phyloP scores from a whole-genome alignment of 2,888 invertebrate genomes.

The Apomyelois bistriatella region DNA sequence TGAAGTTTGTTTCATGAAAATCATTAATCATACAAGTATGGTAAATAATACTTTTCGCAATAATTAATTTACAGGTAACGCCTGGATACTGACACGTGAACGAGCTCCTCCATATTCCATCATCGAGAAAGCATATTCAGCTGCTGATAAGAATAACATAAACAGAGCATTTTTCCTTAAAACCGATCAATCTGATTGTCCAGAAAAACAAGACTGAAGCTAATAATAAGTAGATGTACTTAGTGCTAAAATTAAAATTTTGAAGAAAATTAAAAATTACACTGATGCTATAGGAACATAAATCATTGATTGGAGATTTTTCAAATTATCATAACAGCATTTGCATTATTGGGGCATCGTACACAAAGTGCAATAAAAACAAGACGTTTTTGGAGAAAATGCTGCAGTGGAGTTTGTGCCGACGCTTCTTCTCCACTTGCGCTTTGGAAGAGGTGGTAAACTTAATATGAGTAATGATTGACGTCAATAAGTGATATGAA shows the following conservation, averaged over 20 bases:
- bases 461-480: too few relatives aligned
- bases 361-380: too few relatives aligned
- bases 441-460: too few relatives aligned
- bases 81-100: constrained; percentile 83
- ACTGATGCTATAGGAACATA: too few relatives aligned
- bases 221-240: not conserved
- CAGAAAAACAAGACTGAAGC: constrained; percentile 20
- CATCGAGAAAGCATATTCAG: constrained; percentile 80
- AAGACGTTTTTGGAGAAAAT: too few relatives aligned
- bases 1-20: not conserved
- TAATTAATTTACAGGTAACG: constrained; percentile 30
- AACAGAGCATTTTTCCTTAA: constrained; percentile 78
- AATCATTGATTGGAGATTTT: too few relatives aligned
- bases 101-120: constrained; percentile 76
- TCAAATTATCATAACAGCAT: too few relatives aligned
- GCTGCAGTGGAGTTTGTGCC: too few relatives aligned
- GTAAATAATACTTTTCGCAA: not conserved
- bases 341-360: too few relatives aligned
- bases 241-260: not conserved
- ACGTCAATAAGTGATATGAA: too few relatives aligned
- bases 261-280: not conserved
- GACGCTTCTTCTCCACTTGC: too few relatives aligned
- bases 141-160: constrained; percentile 78
- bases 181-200: constrained; percentile 83
- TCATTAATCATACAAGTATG: too few relatives aligned